Percentiles rank a stretch among this genome's conserved stretches.
These are phyloP conservation scores for Heliothis subflexa DNA, from an alignment of 1,140 invertebrate genomes.

Conservation along the genomic window DNA sequence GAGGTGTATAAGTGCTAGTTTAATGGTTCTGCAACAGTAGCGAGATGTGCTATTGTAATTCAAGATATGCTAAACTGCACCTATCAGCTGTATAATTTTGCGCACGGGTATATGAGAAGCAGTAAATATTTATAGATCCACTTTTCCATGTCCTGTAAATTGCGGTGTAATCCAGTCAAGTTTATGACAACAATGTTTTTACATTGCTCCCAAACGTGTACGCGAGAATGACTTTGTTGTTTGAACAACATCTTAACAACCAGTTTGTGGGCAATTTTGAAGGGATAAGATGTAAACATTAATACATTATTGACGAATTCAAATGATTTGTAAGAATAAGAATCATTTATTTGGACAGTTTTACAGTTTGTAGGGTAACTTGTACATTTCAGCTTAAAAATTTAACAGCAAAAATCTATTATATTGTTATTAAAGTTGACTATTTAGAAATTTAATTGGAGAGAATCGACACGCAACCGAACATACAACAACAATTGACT, in stretches of 20 bases:
- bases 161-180: slow-evolving; percentile 76
- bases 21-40: slow-evolving; percentile 58
- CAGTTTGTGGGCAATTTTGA: background rate
- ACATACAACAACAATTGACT: no score
- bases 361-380: no score
- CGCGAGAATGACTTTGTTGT: slow-evolving; percentile 20
- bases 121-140: slow-evolving; percentile 82
- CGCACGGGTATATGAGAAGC: slow-evolving; percentile 63
- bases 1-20: slow-evolving; percentile 43
- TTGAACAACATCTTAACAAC: slow-evolving; percentile 13
- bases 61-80: slow-evolving; percentile 62
- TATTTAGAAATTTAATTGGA: no score
- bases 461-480: no score
- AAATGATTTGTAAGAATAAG: background rate
- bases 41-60: slow-evolving; percentile 62
- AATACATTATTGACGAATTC: background rate
- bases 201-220: slow-evolving; percentile 59
- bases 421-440: no score
- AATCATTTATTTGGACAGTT: no score
- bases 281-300: background rate
- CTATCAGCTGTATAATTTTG: slow-evolving; percentile 68
- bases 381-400: no score
- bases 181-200: slow-evolving; percentile 78
- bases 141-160: slow-evolving; percentile 75
- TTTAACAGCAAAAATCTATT: no score